Base-by-base conservation (phyloP, 1,140 invertebrate genomes). In the Triops cancriformis region DNA sequence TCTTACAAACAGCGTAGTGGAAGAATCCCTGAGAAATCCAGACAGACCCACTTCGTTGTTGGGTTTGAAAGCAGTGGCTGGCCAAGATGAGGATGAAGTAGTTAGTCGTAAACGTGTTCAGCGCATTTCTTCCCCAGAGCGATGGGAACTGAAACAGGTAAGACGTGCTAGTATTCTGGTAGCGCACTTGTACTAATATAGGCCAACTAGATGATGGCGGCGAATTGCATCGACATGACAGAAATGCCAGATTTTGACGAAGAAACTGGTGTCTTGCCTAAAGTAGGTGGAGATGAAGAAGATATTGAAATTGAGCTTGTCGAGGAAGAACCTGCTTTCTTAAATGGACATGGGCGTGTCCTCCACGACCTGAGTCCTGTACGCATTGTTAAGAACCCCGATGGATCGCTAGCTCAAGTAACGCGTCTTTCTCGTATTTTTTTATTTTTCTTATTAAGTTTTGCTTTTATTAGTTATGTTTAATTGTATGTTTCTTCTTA, bases 261-360 rank as follows among this genome's bases (percentile, higher is more conserved):
- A 79, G 94, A 96, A 83, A 94, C 92, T 10, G 94, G 94, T 72
- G 84, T 95, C 4, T 82, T 93, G n/a, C 92, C 94, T 0, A 94
- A 94, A 83, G 91, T 92, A 76, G 94, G 96, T 82, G 94, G 95
- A 77, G 94, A 91, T 79, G 97, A 99, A 84, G 98, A 98, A 82
- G 98, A 99, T 84, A 94, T 99, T 75, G 98, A 99, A 87, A 98
- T 99, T 79, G 98, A 99, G 85, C 87, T 99, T 45, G 97, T 98
- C 0, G 98, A 99, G 86, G 98, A 99, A 77, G 97, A 99, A 83
- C 94, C 98, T 0, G 94, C 97, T 1, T 99, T 99, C 85, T 87
- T 99, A 0, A 90, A 93, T 77, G 95, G 94, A 0, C 94, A 97
- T 83, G 94, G 95, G 0, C 85, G 94, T 81, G 92, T 94, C 0